Evolutionary conservation across 2,113 vertebrate species (phyloP).

Genomic region (Aleadryas rufinucha): DNA sequence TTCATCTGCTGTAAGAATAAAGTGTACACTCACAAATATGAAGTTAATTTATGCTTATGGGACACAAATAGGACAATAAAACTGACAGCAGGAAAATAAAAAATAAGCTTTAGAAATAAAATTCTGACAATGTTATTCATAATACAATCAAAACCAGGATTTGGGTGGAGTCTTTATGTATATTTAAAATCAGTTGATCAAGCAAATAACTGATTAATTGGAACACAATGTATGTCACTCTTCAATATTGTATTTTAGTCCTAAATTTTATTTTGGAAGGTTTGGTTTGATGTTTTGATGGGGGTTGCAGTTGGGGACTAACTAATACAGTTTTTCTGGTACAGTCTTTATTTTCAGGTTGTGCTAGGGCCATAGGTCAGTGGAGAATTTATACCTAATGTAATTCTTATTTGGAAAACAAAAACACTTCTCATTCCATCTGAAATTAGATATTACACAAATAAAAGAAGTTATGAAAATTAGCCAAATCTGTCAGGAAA

Average conservation of each 20-base stretch:
- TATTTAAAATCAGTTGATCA: neutral
- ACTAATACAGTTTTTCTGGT: neutral
- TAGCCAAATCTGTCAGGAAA: neutral
- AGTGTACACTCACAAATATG: neutral
- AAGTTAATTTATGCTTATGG: neutral
- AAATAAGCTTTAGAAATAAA: neutral
- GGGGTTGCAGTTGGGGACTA: accelerated
- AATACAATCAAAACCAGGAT: neutral
- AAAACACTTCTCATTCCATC: neutral
- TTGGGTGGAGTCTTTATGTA: neutral
- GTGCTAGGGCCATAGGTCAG: neutral
- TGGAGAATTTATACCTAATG: neutral
- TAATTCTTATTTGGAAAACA: neutral
- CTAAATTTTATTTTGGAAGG: neutral
- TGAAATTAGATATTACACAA: neutral
- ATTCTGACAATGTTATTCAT: neutral
- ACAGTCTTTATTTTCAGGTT: neutral
- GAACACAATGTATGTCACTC: neutral
- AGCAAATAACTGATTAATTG: neutral
- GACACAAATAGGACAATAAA: neutral
- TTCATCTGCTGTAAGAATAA: neutral
- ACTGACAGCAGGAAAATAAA: neutral
- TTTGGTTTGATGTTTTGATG: neutral
- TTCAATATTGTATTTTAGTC: neutral
- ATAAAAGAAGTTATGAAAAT: neutral